These are phyloP conservation scores for Andricus quercusramuli DNA, from an alignment of 2,888 invertebrate genomes.

Conservation along the genomic window DNA sequence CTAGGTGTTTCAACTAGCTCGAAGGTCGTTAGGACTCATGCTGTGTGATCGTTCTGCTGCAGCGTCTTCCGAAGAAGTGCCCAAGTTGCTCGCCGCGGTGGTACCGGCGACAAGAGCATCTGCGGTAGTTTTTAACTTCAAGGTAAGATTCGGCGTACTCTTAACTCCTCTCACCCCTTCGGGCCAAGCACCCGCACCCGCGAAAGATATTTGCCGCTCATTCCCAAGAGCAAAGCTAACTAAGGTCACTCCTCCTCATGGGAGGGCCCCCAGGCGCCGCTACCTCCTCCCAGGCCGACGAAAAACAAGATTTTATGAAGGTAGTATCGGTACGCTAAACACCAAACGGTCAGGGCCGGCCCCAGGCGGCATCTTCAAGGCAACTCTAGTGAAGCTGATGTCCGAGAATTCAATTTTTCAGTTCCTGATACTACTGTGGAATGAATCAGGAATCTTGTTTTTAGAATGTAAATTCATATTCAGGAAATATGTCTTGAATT, in stretches of 20 bases:
- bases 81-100: background rate
- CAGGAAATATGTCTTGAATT: no score
- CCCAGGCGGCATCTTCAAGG: slow-evolving; percentile 56
- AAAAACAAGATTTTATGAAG: slow-evolving; percentile 72
- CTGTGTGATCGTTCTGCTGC: slow-evolving; percentile 28
- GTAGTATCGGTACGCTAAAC: slow-evolving; percentile 63
- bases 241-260: slow-evolving; percentile 77
- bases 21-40: slow-evolving; percentile 31
- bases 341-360: slow-evolving; percentile 56
- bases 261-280: slow-evolving; percentile 78
- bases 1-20: slow-evolving; percentile 22
- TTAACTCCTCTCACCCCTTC: slow-evolving; percentile 46
- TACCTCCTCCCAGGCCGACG: slow-evolving; percentile 68
- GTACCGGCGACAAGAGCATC: slow-evolving; percentile 49
- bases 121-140: slow-evolving; percentile 51
- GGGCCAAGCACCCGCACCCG: slow-evolving; percentile 59
- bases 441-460: background rate
- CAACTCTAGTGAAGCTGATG: slow-evolving; percentile 13
- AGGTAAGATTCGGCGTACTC: slow-evolving; percentile 52
- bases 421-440: slow-evolving; percentile 10
- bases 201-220: slow-evolving; percentile 66
- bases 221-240: slow-evolving; percentile 75
- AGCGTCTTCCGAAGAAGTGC: slow-evolving; percentile 31
- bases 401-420: slow-evolving; percentile 22
- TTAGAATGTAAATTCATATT: background rate